These are phyloP conservation scores for Ips nitidus DNA, from an alignment of 1,140 invertebrate species.

Conservation along the genomic window DNA sequence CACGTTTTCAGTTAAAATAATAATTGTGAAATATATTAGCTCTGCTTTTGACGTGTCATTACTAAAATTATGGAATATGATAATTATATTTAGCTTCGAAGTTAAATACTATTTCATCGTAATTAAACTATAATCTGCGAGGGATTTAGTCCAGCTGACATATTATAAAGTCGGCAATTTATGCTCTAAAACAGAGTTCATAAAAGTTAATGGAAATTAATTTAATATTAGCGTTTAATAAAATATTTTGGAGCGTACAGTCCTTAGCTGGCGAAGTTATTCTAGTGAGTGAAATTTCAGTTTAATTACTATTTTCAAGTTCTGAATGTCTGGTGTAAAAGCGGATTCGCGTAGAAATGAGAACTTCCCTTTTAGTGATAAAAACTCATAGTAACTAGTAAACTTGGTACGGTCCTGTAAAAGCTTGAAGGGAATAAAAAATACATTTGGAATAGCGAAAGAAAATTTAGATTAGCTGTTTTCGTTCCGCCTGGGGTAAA, in stretches of 20 bases:
- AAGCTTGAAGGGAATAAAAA: constrained; percentile 4
- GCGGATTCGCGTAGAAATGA: too few relatives aligned
- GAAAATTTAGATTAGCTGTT: constrained; percentile 30
- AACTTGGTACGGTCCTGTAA: too few relatives aligned
- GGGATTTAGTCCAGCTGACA: constrained; percentile 4
- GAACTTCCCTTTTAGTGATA: too few relatives aligned
- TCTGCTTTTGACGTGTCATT: constrained; percentile 1
- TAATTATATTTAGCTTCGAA: constrained; percentile 1
- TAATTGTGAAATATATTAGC: not conserved
- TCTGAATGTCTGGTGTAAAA: too few relatives aligned
- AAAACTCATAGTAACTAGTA: too few relatives aligned
- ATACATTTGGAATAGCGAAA: constrained; percentile 19
- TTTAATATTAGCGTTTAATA: not conserved
- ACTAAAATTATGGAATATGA: constrained; percentile 4
- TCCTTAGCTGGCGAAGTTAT: too few relatives aligned
- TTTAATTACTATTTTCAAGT: too few relatives aligned
- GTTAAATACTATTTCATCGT: constrained; percentile 2
- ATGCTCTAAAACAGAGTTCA: constrained; percentile 5
- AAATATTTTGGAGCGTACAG: too few relatives aligned
- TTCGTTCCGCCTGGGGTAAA: constrained; percentile 20
- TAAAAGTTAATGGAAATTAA: constrained; percentile 3
- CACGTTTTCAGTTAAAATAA: not conserved
- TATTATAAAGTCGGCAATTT: constrained; percentile 5
- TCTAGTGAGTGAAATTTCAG: too few relatives aligned
- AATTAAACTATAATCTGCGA: constrained; percentile 5